Evolutionary conservation across 2,113 vertebrate species (phyloP), one percentile per base, ranked within the genome.

Genomic region (Anguilla japonica): DNA sequence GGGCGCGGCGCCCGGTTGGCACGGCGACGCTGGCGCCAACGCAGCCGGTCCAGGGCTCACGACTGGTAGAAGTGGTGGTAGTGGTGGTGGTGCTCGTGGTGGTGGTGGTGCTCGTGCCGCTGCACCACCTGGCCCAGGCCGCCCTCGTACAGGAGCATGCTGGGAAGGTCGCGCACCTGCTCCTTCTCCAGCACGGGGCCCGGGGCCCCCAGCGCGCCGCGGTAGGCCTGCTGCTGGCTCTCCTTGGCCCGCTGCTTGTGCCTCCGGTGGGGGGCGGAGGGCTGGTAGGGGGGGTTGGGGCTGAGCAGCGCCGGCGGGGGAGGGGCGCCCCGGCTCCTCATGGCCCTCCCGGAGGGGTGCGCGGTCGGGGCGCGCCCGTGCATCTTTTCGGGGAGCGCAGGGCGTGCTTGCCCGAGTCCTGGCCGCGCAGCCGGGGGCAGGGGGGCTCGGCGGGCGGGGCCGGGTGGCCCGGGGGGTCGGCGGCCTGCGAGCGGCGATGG

Each of bases 61-160:
- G 98, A 97, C 95, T 99, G 97, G 94, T 99, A 99, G 91, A 99
- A 98, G 94, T 99, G 98, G 92, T 99, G 98, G 92, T 99, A 99
- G 91, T 99, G 98, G 95, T 99, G 98, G 92, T 99, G 98, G 91
- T 99, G 98, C 93, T 99, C 98, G 0, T 99, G 98, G 87, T 99
- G 98, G 89, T 99, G 98, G 91, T 99, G 98, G 86, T 99, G 98
- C 89, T 99, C 98, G 0, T 99, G 98, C 92, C 98, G 96, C 94
- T 99, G 98, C 90, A 99, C 96, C 88, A 98, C 95, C 88, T 97
- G 98, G 79, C 97, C 97, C 86, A 96, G 95, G 87, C 96, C 97
- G 81, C 97, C 96, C 88, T 99, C 97, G 5, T 98, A 99, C 9
- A 98, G 95, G 93, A 98, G 91, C 50, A 96, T 83, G 6, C 93